Conservation (phyloP, 2,888 invertebrate species). For the Parthenolecanium corni region DNA sequence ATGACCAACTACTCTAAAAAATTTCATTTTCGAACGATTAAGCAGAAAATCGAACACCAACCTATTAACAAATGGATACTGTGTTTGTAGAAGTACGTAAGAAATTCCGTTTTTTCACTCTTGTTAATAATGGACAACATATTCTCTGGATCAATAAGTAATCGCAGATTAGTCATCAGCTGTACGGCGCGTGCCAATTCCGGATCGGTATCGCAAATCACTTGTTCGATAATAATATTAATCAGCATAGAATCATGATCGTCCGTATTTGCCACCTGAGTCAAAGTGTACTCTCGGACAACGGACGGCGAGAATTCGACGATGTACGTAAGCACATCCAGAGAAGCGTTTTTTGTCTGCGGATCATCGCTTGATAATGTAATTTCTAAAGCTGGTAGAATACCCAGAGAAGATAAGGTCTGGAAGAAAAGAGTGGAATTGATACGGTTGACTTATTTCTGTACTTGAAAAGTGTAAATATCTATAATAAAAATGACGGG, state of each 20-base stretch:
- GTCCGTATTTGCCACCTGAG: constrained; percentile 30
- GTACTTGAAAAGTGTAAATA: too few species aligned
- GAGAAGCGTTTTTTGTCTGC: constrained; percentile 89
- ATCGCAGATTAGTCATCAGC: constrained; percentile 84
- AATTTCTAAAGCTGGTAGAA: constrained; percentile 79
- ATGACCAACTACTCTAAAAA: too few species aligned
- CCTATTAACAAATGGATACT: constrained; percentile 92
- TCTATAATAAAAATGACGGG: too few species aligned
- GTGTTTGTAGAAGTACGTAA: constrained; percentile 96
- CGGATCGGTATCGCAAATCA: constrained; percentile 92
- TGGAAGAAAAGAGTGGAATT: constrained; percentile 34
- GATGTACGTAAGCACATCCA: constrained; percentile 95
- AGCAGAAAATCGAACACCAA: constrained; percentile 39
- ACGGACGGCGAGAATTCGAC: constrained; percentile 97
- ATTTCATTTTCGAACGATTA: too few species aligned
- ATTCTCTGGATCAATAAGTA: constrained; percentile 92
- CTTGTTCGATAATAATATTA: constrained; percentile 96
- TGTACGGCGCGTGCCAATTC: constrained; percentile 96
- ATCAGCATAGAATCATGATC: constrained; percentile 80
- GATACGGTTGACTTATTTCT: too few species aligned
- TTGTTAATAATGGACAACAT: constrained; percentile 89
- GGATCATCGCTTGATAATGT: constrained; percentile 83
- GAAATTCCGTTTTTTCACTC: constrained; percentile 94
- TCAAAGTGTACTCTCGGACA: constrained; percentile 81
- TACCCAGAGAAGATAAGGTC: constrained; percentile 75